These are phyloP conservation scores for Drosophila punjabiensis DNA, from an alignment of 1,140 invertebrate genomes.

Conservation along the genomic window DNA sequence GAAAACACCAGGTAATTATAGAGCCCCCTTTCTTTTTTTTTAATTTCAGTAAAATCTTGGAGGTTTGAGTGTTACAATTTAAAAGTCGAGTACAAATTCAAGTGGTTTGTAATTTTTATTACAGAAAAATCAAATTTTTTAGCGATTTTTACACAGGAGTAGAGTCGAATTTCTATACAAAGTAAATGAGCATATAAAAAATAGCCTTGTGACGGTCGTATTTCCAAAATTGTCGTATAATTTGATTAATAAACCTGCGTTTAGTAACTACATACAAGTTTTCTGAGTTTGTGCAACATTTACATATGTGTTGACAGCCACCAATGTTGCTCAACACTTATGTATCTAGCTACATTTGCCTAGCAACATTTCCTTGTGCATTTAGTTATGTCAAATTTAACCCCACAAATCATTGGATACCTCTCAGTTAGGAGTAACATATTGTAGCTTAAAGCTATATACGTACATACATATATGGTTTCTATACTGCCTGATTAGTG, in stretches of 20 bases:
- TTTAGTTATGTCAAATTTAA: too few relatives aligned
- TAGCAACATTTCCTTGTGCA: not conserved
- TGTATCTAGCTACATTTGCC: not conserved
- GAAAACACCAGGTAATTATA: slow-evolving; percentile 57
- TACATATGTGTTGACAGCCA: not conserved
- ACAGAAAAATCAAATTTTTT: not conserved
- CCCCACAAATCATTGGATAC: not conserved
- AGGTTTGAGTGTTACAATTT: not conserved
- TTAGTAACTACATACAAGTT: not conserved
- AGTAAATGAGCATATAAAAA: not conserved
- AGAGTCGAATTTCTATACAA: not conserved
- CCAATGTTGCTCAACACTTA: not conserved
- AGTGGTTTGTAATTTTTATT: not conserved
- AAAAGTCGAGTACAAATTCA: not conserved
- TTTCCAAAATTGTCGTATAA: not conserved
- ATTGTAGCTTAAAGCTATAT: not conserved
- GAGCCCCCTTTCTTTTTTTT: not conserved
- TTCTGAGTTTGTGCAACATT: not conserved
- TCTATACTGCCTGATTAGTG: not conserved
- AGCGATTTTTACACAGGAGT: too few relatives aligned
- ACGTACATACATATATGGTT: not conserved
- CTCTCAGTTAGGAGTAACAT: not conserved
- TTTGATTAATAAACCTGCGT: not conserved
- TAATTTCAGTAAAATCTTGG: not conserved
- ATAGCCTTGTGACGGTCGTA: not conserved